Conservation (phyloP, 2,113 vertebrate species). For the Oreochromis niloticus region DNA sequence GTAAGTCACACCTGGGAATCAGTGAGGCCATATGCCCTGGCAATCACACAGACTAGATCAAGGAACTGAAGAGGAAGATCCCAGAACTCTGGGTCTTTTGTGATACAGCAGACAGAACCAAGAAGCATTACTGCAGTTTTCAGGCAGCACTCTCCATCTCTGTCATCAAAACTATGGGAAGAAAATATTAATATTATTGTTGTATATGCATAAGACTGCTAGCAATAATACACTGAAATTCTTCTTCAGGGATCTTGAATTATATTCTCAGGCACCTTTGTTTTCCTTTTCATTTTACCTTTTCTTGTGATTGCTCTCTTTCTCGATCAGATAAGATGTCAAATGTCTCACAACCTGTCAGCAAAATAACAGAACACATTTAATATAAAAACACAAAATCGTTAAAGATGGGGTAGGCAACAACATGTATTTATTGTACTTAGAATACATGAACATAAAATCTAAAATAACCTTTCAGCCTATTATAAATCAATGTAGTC, state of each 20-base stretch:
- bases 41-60: neutral
- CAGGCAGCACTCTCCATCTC: neutral
- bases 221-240: neutral
- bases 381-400: accelerated
- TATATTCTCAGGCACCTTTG: accelerated
- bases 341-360: neutral
- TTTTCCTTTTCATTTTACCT: neutral
- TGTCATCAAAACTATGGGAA: neutral
- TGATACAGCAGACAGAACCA: neutral
- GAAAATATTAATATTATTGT: neutral
- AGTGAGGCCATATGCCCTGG: neutral
- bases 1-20: neutral
- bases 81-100: accelerated
- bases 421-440: neutral
- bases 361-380: neutral
- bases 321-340: accelerated
- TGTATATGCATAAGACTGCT: accelerated
- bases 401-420: accelerated
- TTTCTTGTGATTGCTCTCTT: neutral
- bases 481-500: accelerated
- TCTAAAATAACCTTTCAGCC: neutral
- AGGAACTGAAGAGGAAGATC: neutral
- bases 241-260: neutral
- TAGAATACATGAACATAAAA: neutral
- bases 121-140: neutral